phyloP scores from a whole-genome alignment of 2,797 vertebrate species.

The Oreortyx pictus region DNA sequence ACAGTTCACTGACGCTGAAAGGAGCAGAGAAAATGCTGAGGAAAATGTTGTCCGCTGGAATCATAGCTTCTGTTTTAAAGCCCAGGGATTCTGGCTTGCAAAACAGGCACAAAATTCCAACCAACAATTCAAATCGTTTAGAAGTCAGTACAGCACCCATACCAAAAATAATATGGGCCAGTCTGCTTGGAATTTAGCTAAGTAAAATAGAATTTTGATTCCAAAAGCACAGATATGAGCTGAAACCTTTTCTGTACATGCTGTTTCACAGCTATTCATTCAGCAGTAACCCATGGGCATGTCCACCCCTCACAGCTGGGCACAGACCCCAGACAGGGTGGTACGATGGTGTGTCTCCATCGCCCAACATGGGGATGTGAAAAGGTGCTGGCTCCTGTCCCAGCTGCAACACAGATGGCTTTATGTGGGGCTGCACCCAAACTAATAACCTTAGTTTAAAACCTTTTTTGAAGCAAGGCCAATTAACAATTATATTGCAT shows the following conservation, averaged over 20 bases:
- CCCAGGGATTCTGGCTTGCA: not conserved
- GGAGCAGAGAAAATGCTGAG: not conserved
- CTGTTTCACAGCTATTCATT: not conserved
- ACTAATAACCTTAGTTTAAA: not conserved
- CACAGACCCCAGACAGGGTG: not conserved
- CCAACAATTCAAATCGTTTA: not conserved
- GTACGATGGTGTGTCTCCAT: not conserved
- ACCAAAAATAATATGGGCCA: slow-evolving; percentile 20
- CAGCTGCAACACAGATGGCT: not conserved
- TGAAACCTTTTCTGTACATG: not conserved
- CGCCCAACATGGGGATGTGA: not conserved
- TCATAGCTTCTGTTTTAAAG: slow-evolving; percentile 12
- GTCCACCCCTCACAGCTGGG: not conserved
- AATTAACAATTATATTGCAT: not conserved
- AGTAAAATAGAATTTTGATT: not conserved
- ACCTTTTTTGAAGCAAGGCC: not conserved
- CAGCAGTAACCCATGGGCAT: not conserved
- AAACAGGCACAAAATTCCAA: slow-evolving; percentile 1
- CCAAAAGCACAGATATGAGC: not conserved
- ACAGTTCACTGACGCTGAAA: slow-evolving; percentile 46
- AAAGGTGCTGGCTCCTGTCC: not conserved
- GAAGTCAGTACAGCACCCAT: not conserved
- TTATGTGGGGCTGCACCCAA: not conserved
- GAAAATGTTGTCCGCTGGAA: not conserved
- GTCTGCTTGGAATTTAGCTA: slow-evolving; percentile 20